These are phyloP conservation scores for Rotaria macrura DNA, from an alignment of 2,888 invertebrate genomes.

Conservation along the genomic window DNA sequence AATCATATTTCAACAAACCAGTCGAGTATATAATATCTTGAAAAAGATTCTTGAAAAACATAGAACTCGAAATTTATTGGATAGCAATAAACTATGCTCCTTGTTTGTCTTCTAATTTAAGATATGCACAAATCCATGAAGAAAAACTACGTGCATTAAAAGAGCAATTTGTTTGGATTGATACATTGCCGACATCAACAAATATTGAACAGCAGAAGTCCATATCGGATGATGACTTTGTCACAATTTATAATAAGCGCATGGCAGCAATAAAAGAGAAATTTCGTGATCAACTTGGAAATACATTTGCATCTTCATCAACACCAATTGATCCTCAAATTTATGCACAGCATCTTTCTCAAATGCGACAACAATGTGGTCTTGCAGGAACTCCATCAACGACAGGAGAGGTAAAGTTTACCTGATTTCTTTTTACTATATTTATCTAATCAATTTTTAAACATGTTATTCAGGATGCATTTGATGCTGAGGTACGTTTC, in stretches of 20 bases:
- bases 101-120: neutral
- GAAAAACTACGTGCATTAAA: neutral
- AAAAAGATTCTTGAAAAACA: too few species aligned
- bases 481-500: neutral
- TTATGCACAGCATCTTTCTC: neutral
- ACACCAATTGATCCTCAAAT: slow-evolving; percentile 14
- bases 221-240: neutral
- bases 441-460: too few species aligned
- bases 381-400: neutral
- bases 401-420: neutral
- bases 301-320: neutral
- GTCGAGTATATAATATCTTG: too few species aligned
- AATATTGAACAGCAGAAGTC: neutral
- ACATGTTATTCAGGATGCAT: neutral
- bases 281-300: neutral
- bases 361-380: slow-evolving; percentile 18
- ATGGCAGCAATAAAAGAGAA: neutral
- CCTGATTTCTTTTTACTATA: too few species aligned
- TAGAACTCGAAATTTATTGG: too few species aligned
- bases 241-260: neutral
- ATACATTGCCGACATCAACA: neutral
- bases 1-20: too few species aligned
- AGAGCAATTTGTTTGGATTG: slow-evolving; percentile 22
- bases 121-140: neutral
- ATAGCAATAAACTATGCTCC: neutral